Base-by-base conservation (phyloP, 1,140 invertebrate genomes). In the Drosophila rhopaloa region DNA sequence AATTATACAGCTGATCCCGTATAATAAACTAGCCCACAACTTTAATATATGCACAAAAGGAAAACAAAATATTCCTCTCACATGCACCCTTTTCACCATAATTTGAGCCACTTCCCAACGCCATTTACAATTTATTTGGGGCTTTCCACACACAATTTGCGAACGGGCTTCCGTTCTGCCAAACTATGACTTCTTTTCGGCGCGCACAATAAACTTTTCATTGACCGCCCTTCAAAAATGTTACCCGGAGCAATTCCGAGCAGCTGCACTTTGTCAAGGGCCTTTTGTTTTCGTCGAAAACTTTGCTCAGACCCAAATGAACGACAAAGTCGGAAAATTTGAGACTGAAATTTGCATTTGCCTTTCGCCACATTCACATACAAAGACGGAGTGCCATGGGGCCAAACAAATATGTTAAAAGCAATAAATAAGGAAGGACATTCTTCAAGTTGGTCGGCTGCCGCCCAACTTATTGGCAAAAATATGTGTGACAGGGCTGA, bases 271-370 rank as follows among this genome's bases (percentile, higher is more conserved):
- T 75, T 70, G 65, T 80, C 57, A 54, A 29, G 54, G 58, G 13
- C 41, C 66, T 56, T 78, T 78, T 78, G 53, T 71, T 79, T 76
- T 57, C 13, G 14, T 4, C 50, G 16, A 54, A 71, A 82, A 70
- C 58, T 84, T 81, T 68, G 51, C 46, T 32, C 14, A 14, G 60
- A 63, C 41, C 61, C 63, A 27, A 76, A 72, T 74, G 76, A 65
- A 62, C 73, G 59, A 50, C 72, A 75, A 85, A 81, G 74, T 62
- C 54, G 43, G 37, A 53, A 78, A 85, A 76, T 78, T 81, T 71
- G 57, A 61, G 72, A 57, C 56, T 51, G 14, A 74, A 86, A 72
- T 78, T 86, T 81, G 70, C 61, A 79, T 86, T 79, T 65, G 58
- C 14, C 54, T 65, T 57, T 62, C 44, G 50, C 37, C 48, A 51